A percentile compares a stretch with the other conserved stretches of the same genome.
Conservation (phyloP, 2,888 invertebrate genomes). For the Agonopterix heracliana region DNA sequence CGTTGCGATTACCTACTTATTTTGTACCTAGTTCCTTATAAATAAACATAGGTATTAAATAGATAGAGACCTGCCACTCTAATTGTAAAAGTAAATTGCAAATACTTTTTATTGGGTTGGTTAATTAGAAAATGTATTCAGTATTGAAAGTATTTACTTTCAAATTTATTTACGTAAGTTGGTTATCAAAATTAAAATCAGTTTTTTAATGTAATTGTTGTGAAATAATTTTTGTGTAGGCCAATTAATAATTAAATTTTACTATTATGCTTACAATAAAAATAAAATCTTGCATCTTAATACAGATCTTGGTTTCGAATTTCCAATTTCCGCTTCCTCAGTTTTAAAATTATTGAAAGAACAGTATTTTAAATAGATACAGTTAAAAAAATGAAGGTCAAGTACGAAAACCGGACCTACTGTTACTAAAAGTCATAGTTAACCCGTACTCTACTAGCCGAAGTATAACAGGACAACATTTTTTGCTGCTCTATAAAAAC, state of each 20-base stretch:
- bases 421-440: constrained; percentile 8
- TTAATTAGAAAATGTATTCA: neutral
- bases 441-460: neutral
- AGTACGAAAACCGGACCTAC: constrained; percentile 1
- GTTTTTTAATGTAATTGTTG: too few species aligned
- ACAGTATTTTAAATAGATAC: too few species aligned
- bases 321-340: neutral
- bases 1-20: too few species aligned
- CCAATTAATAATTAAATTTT: neutral
- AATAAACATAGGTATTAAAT: too few species aligned
- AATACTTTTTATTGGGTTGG: neutral
- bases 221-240: neutral
- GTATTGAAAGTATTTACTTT: neutral
- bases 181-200: neutral
- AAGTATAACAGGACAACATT: constrained; percentile 37
- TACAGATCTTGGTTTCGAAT: too few species aligned
- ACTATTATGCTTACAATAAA: neutral
- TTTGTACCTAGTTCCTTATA: too few species aligned
- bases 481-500: constrained; percentile 49
- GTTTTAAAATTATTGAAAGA: too few species aligned
- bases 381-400: constrained; percentile 4
- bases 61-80: too few species aligned
- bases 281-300: too few species aligned
- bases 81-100: too few species aligned
- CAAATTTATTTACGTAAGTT: neutral